Conservation (phyloP, 2,888 invertebrate species). For the Celastrina argiolus region DNA sequence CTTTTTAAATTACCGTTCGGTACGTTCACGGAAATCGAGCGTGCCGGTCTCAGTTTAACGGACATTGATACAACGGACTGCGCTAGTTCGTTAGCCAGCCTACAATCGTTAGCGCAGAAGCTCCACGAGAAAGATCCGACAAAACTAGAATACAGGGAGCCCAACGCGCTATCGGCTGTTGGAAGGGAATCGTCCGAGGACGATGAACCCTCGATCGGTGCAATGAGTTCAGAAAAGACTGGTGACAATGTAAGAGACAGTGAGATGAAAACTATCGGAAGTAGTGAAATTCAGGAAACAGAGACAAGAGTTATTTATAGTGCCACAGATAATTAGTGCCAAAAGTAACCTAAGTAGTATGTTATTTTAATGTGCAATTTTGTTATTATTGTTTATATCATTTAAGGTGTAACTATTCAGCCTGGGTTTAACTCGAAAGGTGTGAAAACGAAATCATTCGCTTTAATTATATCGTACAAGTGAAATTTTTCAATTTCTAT, state of each 20-base stretch:
- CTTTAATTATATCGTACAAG: conserved; percentile 62
- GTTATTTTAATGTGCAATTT: conserved; percentile 75
- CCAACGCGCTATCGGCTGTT: conserved; percentile 51
- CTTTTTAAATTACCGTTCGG: conserved; percentile 95
- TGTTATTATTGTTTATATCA: conserved; percentile 67
- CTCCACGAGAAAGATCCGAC: conserved; percentile 89
- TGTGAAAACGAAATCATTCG: conserved; percentile 72
- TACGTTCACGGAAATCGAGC: conserved; percentile 95
- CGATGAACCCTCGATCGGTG: conserved; percentile 53
- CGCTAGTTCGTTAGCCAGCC: conserved; percentile 93
- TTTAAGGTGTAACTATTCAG: conserved; percentile 66
- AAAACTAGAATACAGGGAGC: conserved; percentile 82
- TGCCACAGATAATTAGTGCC: conserved; percentile 82
- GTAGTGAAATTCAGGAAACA: conserved; percentile 62
- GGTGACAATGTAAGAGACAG: conserved; percentile 70
- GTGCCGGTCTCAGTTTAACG: conserved; percentile 91
- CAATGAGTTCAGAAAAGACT: conserved; percentile 47
- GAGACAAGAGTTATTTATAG: conserved; percentile 73
- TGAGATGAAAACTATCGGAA: conserved; percentile 65
- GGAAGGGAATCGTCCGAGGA: conserved; percentile 77
- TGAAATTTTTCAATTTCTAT: conserved; percentile 54
- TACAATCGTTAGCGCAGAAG: conserved; percentile 88
- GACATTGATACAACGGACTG: conserved; percentile 98
- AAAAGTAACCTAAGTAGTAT: conserved; percentile 76
- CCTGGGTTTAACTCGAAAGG: conserved; percentile 60